Conservation (phyloP, 2,888 invertebrate genomes). For the Aphelenchoides bicaudatus region DNA sequence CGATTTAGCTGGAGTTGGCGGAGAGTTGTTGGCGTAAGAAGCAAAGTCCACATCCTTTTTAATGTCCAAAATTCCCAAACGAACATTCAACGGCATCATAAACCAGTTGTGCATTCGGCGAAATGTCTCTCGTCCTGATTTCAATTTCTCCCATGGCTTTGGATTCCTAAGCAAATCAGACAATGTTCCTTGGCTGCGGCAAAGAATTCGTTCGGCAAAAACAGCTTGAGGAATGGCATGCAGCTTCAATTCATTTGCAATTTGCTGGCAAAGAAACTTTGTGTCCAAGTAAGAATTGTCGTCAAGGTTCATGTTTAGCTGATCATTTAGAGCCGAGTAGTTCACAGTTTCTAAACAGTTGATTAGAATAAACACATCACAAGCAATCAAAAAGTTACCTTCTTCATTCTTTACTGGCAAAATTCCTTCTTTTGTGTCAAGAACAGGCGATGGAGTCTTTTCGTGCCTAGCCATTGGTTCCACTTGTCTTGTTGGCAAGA, state of each 20-base stretch:
- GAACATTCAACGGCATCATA: conserved; percentile 49
- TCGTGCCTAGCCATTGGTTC: no score
- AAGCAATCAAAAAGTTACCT: no score
- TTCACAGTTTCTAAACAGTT: no score
- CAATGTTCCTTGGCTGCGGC: conserved; percentile 59
- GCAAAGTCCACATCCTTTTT: not conserved
- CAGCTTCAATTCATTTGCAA: conserved; percentile 57
- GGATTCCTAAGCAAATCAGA: conserved; percentile 60
- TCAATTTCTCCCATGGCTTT: conserved; percentile 61
- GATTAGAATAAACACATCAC: no score
- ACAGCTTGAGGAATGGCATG: conserved; percentile 51
- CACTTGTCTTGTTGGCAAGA: no score
- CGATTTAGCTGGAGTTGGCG: no score
- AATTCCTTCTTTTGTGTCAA: no score
- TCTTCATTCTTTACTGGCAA: no score
- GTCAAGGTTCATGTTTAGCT: conserved; percentile 57
- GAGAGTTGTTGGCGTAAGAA: not conserved
- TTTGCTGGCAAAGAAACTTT: conserved; percentile 53
- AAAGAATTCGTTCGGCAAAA: conserved; percentile 56
- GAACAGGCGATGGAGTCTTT: no score
- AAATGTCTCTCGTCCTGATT: conserved; percentile 60
- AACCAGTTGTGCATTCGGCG: conserved; percentile 60
- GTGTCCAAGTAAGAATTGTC: conserved; percentile 60
- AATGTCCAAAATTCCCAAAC: conserved; percentile 52
- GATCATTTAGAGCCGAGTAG: no score